Base-by-base conservation (phyloP, 2,113 vertebrate species). In the Actinemys pallida region DNA sequence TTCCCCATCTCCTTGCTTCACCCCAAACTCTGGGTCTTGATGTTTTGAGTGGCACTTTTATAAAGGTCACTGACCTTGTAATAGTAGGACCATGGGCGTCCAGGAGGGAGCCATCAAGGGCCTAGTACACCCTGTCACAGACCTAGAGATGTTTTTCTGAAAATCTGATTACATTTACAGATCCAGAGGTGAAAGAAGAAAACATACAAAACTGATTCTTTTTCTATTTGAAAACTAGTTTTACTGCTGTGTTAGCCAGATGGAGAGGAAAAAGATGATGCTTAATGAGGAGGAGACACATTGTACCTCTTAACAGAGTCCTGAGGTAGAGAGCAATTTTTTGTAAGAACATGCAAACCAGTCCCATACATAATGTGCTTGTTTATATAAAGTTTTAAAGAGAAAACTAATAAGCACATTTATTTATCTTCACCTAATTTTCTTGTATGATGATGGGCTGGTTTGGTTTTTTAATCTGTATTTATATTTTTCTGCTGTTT, bases 211-310 rank as follows among this genome's bases (percentile, higher is more conserved):
- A 50, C 35, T 82, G n/a, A 90, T 95, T 88, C 65, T 96, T 91
- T 94, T 96, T 82, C 83, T 92, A 35, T 91, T 94, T 94, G 89
- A 96, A 95, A 95, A 93, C 56, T 92, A 95, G 85, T 87, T 93
- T 94, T 96, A 92, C 89, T 91, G 89, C 87, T 97, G 93, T 88
- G 96, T 79, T 83, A 92, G 79, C 81, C 89, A 97, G 93, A 96
- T 93, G 90, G 94, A 94, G 50, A 87, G 14, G 80, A 47, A 95
- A 94, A 89, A 92, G 86, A 89, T 62, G 80, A 72, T 89, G 94
- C n/a, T 92, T 96, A 96, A 96, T 95, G 94, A 97, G 90, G 78
- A 91, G 92, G 90, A n/a, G 93, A 97, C 93, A 90, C 89, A 95
- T 2, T 96, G 93, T 92, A 93, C 45, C 88, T 92, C 92, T 92